Base-by-base conservation (phyloP, 2,888 invertebrate genomes). In the Polylopha cassiicola region DNA sequence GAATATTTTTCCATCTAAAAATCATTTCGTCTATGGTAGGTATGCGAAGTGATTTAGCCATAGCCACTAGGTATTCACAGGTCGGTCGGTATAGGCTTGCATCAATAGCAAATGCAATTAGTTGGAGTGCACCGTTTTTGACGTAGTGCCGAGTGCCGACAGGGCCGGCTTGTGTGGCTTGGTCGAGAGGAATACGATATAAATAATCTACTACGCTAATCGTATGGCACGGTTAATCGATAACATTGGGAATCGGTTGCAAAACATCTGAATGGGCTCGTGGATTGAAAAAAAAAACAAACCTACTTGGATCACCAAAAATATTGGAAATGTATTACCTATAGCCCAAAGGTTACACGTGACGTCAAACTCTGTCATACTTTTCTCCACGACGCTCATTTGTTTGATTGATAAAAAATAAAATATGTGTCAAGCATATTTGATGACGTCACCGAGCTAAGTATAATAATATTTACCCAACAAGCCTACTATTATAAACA, bases 81-180 rank as follows among this genome's bases (percentile, higher is more conserved):
- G 53, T 44, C 44, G 46, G 51, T 46, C 42, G 50, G 47, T 50
- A 51, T 71, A 69, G 66, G 66, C 65, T 52, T 56, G 70, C 72
- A 75, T 81, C 82, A 80, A 81, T 78, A 71, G 72, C 68, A 71
- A 75, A 81, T 69, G 82, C 84, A 84, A 85, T 85, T 85, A 85
- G 80, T 78, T 76, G 68, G 79, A 85, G 84, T 85, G 84, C 79
- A 73, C 55, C 78, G 78, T 82, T 85, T 84, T 84, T 81, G 82
- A 85, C 78, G 79, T 78, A 78, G 78, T 73, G 65, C 70, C 56
- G 61, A 65, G 58, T 67, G 66, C 68, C 60, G 69, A 67, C 64
- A 62, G 55, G 47, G 24, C 18, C 24, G 44, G 54, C 50, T 47
- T 44, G 57, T 55, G 60, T 65, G 63, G 20, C n/a, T n/a, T 61